Evolutionary conservation across 2,113 vertebrate genomes (phyloP).

Genomic region (Proterorhinus semilunaris): DNA sequence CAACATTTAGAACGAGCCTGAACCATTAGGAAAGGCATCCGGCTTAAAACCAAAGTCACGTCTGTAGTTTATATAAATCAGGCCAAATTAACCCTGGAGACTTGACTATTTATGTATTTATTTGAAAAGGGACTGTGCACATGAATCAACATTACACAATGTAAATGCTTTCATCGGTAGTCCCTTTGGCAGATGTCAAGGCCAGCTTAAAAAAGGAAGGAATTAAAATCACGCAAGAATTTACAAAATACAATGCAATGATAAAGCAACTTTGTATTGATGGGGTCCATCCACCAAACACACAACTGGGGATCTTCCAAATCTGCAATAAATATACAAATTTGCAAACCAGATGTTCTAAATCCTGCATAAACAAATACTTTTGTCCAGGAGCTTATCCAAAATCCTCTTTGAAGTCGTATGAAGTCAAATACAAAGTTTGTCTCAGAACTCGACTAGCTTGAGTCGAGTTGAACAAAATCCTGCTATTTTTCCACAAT

Average conservation of each 20-base stretch:
- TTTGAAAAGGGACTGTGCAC: no score
- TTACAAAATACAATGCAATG: no score
- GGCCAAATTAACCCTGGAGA: background rate
- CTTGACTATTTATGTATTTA: background rate
- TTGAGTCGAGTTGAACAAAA: no score
- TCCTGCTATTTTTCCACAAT: background rate
- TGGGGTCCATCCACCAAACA: background rate
- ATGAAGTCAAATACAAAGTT: background rate
- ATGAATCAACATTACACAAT: no score
- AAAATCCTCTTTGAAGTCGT: background rate
- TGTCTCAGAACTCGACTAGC: background rate
- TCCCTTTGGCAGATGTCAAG: no score
- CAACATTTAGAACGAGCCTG: background rate
- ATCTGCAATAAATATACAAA: background rate
- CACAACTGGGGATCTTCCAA: background rate
- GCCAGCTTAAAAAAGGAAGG: no score
- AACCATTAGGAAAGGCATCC: background rate
- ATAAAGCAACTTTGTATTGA: background rate
- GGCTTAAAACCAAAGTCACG: background rate
- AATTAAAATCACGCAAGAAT: no score
- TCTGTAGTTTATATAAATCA: no score
- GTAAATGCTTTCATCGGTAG: no score
- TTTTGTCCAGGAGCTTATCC: background rate
- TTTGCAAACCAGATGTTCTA: background rate
- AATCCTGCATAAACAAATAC: background rate